Base-by-base conservation (phyloP, 2,797 vertebrate genomes). In the Pseudochaenichthys georgianus region DNA sequence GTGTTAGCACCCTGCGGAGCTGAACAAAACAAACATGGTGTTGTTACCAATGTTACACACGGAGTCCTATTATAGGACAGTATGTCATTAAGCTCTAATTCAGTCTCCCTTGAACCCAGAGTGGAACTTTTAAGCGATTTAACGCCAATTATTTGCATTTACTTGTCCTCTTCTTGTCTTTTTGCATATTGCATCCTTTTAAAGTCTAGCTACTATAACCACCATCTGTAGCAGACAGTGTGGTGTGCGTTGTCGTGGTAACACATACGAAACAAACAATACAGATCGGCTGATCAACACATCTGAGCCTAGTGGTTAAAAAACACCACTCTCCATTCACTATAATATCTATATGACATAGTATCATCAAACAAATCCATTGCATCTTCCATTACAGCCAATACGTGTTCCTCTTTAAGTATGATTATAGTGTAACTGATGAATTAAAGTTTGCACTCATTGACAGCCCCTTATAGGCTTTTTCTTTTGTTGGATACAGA, bases 401-500 rank as follows among this genome's bases (percentile, higher is more conserved):
- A 0, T 19, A 9, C 12, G 13, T 23, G 9, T 43, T 54, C 8
- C 31, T 5, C 34, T 69, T 1, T 70, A 52, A 47, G 17, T 21
- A 34, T 50, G 15, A 58, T 65, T 11, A 50, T 42, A 62, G n/a
- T 57, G 16, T 31, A 63, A 47, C 7, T 43, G 63, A 71, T 71
- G 52, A 69, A 70, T 59, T 61, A 9, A 69, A 46, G 60, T 60
- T 63, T 64, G 16, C 17, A 64, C 62, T 16, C 38, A 78, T 45
- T 48, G 52, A 63, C 58, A 46, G 69, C 31, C 53, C 60, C 67
- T 63, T 23, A 38, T 38, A 17, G 38, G 64, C 51, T 51, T 19
- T 69, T 52, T 71, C 59, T 28, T 75, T 65, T 61, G 31, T 60
- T 72, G 31, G 23, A 67, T 53, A 54, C 5, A 63, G 62, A 12